Conservation (phyloP, 1,140 invertebrate species). For the Lepidurus packardi region DNA sequence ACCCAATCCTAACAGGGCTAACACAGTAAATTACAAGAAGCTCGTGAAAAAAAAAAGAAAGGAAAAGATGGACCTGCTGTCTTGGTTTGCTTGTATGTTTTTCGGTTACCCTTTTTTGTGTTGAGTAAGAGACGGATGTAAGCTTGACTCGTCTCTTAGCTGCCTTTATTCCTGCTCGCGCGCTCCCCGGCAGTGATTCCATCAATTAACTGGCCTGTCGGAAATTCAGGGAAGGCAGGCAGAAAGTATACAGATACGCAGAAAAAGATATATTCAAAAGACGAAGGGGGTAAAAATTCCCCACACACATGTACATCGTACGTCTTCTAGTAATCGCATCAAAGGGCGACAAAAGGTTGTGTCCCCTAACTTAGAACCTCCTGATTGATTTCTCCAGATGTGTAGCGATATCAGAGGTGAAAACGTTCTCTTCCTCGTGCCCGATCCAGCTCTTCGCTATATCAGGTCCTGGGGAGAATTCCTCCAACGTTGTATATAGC, state of each 20-base stretch:
- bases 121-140: slow-evolving; percentile 3
- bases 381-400: too few species aligned
- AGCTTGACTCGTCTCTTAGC: slow-evolving; percentile 21
- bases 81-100: slow-evolving; percentile 30
- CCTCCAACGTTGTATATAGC: too few species aligned
- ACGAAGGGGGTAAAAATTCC: background rate
- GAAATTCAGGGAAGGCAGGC: slow-evolving; percentile 4
- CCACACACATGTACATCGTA: background rate
- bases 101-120: background rate
- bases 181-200: slow-evolving; percentile 11
- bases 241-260: background rate
- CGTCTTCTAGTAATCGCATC: background rate
- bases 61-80: background rate
- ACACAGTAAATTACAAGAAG: too few species aligned
- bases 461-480: too few species aligned
- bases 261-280: background rate
- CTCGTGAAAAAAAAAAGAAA: background rate
- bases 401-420: too few species aligned
- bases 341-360: background rate
- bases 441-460: too few species aligned
- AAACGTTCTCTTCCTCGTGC: too few species aligned
- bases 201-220: slow-evolving; percentile 21
- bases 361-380: background rate
- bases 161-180: slow-evolving; percentile 10
- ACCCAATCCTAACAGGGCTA: too few species aligned